Conservation (phyloP, 2,888 invertebrate species). For the Perizoma flavofasciatum region DNA sequence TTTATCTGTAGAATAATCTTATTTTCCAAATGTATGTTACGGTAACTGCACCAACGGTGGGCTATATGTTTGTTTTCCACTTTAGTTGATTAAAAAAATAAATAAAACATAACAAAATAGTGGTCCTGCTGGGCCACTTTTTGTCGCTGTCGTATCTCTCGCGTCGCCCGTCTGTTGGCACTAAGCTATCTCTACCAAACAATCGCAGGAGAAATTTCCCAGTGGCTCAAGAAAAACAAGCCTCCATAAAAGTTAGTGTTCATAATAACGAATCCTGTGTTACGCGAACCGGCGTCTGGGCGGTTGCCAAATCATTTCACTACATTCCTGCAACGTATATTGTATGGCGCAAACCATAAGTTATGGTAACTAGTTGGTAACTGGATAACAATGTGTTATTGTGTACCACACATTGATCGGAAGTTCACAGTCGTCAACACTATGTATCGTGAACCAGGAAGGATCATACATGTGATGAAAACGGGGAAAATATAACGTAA, state of each 20-base stretch:
- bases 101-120: too few species aligned
- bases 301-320: slow-evolving; percentile 58
- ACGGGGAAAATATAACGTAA: too few species aligned
- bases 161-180: too few species aligned
- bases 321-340: slow-evolving; percentile 37
- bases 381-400: not conserved
- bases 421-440: too few species aligned
- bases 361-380: slow-evolving; percentile 6
- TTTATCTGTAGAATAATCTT: too few species aligned
- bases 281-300: slow-evolving; percentile 53
- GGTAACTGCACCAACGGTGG: too few species aligned
- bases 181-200: not conserved
- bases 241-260: slow-evolving; percentile 50
- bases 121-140: too few species aligned
- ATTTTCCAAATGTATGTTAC: not conserved
- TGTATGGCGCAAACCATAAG: slow-evolving; percentile 15
- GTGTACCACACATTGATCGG: not conserved
- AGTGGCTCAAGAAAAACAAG: slow-evolving; percentile 42
- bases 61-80: too few species aligned
- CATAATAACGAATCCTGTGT: slow-evolving; percentile 52
- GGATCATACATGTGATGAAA: too few species aligned
- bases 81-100: too few species aligned
- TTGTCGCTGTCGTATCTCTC: too few species aligned
- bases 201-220: slow-evolving; percentile 29
- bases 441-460: too few species aligned